phyloP scores from a whole-genome alignment of 2,113 vertebrate species.

The Antennarius striatus region DNA sequence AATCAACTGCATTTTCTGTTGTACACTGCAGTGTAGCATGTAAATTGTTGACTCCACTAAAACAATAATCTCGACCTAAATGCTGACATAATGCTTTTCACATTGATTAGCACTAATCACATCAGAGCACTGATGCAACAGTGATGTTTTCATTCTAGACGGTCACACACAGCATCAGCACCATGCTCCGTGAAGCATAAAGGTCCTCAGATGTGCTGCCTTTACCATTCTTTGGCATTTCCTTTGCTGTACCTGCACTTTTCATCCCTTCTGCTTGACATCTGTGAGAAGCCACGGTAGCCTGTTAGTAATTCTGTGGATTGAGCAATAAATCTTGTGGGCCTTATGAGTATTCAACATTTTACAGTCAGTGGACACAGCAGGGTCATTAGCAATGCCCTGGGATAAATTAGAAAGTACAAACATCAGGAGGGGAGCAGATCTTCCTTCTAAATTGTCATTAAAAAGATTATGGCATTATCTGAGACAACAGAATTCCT shows the following conservation, averaged over 20 bases:
- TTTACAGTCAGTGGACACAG: conserved; percentile 70
- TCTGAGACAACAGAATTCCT: conserved; percentile 51
- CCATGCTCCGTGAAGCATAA: conserved; percentile 25
- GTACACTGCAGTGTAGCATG: background rate
- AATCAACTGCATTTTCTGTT: background rate
- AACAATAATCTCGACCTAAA: conserved; percentile 27
- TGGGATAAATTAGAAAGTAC: conserved; percentile 68
- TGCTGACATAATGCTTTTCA: conserved; percentile 41
- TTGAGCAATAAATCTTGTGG: conserved; percentile 75
- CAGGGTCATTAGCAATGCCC: conserved; percentile 67
- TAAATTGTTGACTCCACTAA: conserved; percentile 26
- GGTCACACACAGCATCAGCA: conserved; percentile 35
- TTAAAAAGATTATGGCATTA: conserved; percentile 46
- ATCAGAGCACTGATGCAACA: conserved; percentile 36
- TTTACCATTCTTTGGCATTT: conserved; percentile 63
- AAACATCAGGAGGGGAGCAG: conserved; percentile 37
- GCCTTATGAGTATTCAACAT: conserved; percentile 65
- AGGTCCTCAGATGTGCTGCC: conserved; percentile 59
- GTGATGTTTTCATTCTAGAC: conserved; percentile 18
- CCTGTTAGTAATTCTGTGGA: conserved; percentile 76
- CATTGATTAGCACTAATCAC: conserved; percentile 33
- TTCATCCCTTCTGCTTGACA: conserved; percentile 67
- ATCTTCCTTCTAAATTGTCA: conserved; percentile 44
- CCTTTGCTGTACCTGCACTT: conserved; percentile 76
- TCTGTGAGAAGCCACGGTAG: conserved; percentile 56